A percentile compares a stretch with the other conserved stretches of the same genome.
Conservation (phyloP, 1,140 invertebrate genomes). For the Brachionus asplanchnoidis region DNA sequence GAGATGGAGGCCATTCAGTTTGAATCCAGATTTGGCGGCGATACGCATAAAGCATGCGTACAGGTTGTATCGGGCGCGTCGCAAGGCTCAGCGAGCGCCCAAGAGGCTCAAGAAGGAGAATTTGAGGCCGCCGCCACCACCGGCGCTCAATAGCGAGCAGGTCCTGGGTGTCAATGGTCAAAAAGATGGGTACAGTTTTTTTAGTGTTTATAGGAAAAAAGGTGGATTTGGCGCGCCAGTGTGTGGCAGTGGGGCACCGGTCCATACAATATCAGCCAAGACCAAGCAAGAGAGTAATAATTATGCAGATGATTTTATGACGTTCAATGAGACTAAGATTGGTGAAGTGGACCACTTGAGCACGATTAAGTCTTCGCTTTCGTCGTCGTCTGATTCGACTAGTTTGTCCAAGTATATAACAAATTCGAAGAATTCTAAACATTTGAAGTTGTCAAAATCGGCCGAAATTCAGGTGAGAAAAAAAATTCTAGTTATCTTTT, state of each 20-base stretch:
- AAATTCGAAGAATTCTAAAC: background rate
- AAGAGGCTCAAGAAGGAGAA: background rate
- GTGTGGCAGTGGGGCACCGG: background rate
- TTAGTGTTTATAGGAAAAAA: slow-evolving; percentile 10
- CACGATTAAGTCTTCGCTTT: background rate
- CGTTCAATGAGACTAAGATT: background rate
- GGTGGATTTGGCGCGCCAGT: background rate
- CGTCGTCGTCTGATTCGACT: background rate
- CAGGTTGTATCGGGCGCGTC: background rate
- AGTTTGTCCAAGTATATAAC: slow-evolving; percentile 35
- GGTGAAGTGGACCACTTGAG: background rate
- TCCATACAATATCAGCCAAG: background rate
- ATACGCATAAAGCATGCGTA: slow-evolving; percentile 1
- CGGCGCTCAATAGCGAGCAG: background rate
- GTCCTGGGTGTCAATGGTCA: background rate
- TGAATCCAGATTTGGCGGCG: slow-evolving; percentile 10
- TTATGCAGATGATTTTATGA: slow-evolving; percentile 27
- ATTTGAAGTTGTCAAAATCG: background rate
- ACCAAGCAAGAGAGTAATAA: background rate
- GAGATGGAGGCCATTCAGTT: background rate
- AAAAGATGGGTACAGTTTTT: background rate
- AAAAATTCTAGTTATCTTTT: background rate
- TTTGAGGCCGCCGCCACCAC: background rate
- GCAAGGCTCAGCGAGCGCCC: background rate
- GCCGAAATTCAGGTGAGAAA: background rate